A percentile compares a stretch with the other conserved stretches of the same genome.
phyloP scores from a whole-genome alignment of 2,113 vertebrate genomes.

The Chamaea fasciata region DNA sequence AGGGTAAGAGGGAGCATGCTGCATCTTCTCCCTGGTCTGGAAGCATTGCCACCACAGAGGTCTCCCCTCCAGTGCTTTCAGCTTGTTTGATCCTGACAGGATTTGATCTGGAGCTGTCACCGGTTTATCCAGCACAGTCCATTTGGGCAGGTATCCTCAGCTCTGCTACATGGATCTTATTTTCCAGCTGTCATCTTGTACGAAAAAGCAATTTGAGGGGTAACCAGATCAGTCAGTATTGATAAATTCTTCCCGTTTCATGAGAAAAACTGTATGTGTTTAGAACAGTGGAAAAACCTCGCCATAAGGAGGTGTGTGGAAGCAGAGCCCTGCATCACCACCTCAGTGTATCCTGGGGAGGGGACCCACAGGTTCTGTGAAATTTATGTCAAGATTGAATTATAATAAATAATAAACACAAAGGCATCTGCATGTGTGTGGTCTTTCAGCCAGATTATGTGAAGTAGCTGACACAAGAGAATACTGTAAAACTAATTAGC shows the following conservation, averaged over 20 bases:
- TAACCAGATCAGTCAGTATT: not conserved
- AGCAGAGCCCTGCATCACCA: not conserved
- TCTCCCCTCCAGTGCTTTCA: not conserved
- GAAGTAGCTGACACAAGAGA: not conserved
- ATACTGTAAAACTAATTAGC: not conserved
- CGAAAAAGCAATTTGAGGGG: not conserved
- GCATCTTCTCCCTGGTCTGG: not conserved
- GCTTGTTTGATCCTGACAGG: not conserved
- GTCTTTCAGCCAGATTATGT: fast-evolving
- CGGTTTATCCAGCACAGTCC: fast-evolving
- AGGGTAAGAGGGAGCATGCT: not conserved
- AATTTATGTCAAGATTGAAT: not conserved
- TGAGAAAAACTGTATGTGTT: not conserved
- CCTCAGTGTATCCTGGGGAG: not conserved
- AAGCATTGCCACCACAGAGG: not conserved
- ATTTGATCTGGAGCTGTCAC: not conserved
- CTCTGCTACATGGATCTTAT: not conserved
- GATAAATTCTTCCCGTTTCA: not conserved
- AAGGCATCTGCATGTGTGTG: fast-evolving
- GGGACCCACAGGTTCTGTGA: not conserved
- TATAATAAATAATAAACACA: not conserved
- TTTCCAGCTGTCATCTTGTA: not conserved
- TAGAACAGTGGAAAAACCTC: not conserved
- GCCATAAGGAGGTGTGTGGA: not conserved
- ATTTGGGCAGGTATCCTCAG: not conserved